Evolutionary conservation across 2,797 vertebrate species (phyloP), one percentile per base, ranked within the genome.

Genomic region (Atherinosoma microstoma): DNA sequence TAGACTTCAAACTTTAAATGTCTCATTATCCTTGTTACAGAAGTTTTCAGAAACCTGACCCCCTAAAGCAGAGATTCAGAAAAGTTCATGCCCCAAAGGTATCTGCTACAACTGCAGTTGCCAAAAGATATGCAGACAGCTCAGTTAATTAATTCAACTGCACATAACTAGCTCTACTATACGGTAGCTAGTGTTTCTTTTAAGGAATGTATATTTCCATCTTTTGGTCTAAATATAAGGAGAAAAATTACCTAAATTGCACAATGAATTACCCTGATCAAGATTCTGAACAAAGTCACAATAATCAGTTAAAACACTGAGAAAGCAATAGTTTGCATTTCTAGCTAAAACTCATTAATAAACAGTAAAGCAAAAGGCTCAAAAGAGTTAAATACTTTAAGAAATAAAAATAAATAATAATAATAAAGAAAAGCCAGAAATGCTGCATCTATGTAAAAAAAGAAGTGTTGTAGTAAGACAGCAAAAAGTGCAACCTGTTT

Each of bases 41-140:
- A 64, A 27, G 72, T 73, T 56, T 70, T 42, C 38, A 45, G 69
- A 67, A n/a, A 61, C 77, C 68, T 83, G 64, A 74, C 76, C 56
- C 35, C 76, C 60, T 70, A 22, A 53, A 83, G 76, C 42, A 20
- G 2, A 34, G n/a, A 24, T 57, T 74, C 35, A 40, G 47, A 12
- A 13, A 42, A 60, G 15, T 47, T 63, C 54, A 12, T 13, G 51
- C 30, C 59, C 24, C 27, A 47, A 42, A 47, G 66, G 36, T 38
- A 51, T 24, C 2, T 12, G 47, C 53, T 45, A 9, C 18, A 10
- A 29, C 42, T 34, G 58, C 42, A 34, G 29, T 22, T 56, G 5
- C 10, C 58, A 49, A 9, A 53, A 45, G 13, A 9, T 51, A 27
- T 24, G 47, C 32, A 56, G 57, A 29, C 45, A 54, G 20, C 58